These are phyloP conservation scores for Dasypogon diadema DNA, from an alignment of 2,888 invertebrate genomes.

Conservation along the genomic window DNA sequence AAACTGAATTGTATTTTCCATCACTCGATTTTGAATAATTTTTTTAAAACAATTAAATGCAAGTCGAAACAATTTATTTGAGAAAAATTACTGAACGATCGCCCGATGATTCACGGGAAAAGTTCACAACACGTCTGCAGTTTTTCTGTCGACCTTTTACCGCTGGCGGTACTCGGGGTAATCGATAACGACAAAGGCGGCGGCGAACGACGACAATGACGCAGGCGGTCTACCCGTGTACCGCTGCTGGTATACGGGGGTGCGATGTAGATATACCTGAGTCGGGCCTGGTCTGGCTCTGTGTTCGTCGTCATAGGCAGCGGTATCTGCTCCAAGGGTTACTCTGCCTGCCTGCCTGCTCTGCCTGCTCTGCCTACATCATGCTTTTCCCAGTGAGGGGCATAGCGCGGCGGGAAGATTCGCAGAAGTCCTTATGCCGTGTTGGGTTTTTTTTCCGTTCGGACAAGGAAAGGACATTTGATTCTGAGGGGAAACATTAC, in stretches of 20 bases:
- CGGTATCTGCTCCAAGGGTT: conserved; percentile 44
- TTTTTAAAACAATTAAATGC: conserved; percentile 7
- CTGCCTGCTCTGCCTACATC: too few species aligned
- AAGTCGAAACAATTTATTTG: conserved; percentile 20
- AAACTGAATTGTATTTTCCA: conserved; percentile 67
- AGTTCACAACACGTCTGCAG: conserved; percentile 33
- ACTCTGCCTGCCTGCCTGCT: conserved; percentile 30
- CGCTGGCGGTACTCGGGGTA: conserved; percentile 54
- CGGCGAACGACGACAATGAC: conserved; percentile 51
- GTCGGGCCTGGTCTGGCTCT: conserved; percentile 18
- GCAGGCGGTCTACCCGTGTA: conserved; percentile 54
- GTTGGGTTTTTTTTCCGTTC: conserved; percentile 42
- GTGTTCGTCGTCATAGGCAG: conserved; percentile 33
- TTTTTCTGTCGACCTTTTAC: conserved; percentile 47
- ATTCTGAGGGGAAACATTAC: conserved; percentile 14
- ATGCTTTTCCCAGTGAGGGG: conserved; percentile 3
- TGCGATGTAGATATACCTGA: conserved; percentile 37
- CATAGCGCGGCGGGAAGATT: conserved; percentile 21
- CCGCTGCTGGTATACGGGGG: conserved; percentile 47
- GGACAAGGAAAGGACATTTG: conserved; percentile 45
- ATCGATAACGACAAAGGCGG: conserved; percentile 53
- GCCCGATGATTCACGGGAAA: conserved; percentile 32
- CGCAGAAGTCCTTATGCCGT: conserved; percentile 27
- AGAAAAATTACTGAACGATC: conserved; percentile 7
- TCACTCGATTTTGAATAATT: conserved; percentile 56